These are phyloP conservation scores for Microcebus tavaratra DNA, from an alignment of 2,113 vertebrate species.

Conservation along the genomic window DNA sequence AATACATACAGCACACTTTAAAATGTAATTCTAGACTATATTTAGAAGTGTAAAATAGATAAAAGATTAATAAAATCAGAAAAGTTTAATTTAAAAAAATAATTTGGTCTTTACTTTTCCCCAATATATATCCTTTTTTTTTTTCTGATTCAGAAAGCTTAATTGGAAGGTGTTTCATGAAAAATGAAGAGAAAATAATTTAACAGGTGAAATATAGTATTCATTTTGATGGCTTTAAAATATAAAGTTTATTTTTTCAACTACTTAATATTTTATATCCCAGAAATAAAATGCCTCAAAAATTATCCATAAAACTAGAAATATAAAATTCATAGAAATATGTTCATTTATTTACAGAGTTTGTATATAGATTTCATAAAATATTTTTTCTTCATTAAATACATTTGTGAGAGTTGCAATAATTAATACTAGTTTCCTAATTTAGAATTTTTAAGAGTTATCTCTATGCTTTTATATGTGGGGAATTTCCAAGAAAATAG, in stretches of 20 bases:
- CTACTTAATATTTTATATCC: neutral
- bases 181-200: neutral
- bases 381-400: neutral
- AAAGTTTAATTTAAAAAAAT: neutral
- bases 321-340: neutral
- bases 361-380: neutral
- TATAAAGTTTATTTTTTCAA: neutral
- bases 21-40: neutral
- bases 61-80: neutral
- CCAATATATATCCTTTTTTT: neutral
- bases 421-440: neutral
- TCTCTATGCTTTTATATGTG: neutral
- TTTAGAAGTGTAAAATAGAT: neutral
- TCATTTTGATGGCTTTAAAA: neutral
- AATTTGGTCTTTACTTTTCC: neutral
- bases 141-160: neutral
- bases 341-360: neutral
- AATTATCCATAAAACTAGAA: neutral
- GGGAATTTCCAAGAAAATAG: neutral
- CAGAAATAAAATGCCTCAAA: neutral
- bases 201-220: neutral
- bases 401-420: neutral
- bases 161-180: neutral
- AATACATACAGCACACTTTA: neutral
- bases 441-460: neutral